Evolutionary conservation across 2,113 vertebrate species (phyloP).

Genomic region (Bothrops jararaca): DNA sequence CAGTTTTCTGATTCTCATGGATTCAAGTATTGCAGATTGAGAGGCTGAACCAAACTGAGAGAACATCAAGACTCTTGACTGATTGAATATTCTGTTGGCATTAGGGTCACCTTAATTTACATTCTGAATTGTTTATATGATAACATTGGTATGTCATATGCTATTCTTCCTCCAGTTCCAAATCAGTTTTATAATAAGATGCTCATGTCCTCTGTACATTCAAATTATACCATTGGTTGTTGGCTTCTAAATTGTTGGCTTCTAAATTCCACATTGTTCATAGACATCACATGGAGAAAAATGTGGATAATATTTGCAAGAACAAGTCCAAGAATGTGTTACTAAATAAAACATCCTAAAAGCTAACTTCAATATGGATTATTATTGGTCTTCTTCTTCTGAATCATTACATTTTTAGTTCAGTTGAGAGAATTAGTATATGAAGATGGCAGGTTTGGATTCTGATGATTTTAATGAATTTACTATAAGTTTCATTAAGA

Average conservation of each 20-base stretch:
- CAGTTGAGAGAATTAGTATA: neutral
- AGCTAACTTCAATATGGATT: constrained; percentile 38
- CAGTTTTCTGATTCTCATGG: neutral
- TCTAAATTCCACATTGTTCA: constrained; percentile 14
- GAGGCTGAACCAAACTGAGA: neutral
- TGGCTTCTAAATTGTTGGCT: neutral
- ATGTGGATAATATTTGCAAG: neutral
- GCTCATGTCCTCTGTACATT: constrained; percentile 17
- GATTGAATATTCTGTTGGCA: neutral
- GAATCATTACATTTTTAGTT: constrained; percentile 3
- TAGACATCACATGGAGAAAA: neutral
- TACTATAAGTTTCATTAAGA: neutral
- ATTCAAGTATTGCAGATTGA: neutral
- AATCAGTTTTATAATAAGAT: constrained; percentile 23
- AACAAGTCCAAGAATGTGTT: constrained; percentile 9
- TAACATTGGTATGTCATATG: neutral
- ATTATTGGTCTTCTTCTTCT: neutral
- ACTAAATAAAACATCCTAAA: neutral
- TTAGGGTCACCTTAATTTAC: neutral
- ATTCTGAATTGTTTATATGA: constrained; percentile 4
- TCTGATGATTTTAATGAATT: neutral
- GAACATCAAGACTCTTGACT: neutral
- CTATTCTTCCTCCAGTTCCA: neutral
- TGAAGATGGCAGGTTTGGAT: neutral
- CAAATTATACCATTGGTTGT: constrained; percentile 1